Evolutionary conservation across 2,113 vertebrate species (phyloP).

Genomic region (Cisticola juncidis): DNA sequence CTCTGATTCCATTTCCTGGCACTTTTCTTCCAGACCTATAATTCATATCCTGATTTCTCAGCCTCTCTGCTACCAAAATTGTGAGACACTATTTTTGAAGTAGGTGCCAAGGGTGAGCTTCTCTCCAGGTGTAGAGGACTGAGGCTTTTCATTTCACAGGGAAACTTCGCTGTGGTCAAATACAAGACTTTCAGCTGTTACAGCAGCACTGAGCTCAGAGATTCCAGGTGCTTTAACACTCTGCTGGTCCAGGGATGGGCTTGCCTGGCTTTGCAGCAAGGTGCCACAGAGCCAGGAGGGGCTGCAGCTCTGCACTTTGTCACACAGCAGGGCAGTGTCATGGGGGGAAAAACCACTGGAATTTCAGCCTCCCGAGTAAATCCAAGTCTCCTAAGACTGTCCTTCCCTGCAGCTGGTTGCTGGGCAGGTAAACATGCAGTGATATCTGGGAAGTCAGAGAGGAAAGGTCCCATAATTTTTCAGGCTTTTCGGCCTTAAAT

Average conservation of each 20-base stretch:
- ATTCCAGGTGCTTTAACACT: background rate
- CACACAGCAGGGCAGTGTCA: rapidly evolving
- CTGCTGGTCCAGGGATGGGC: background rate
- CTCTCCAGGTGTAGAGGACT: background rate
- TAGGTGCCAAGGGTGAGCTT: background rate
- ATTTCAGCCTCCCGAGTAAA: rapidly evolving
- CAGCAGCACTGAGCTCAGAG: background rate
- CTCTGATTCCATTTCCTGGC: background rate
- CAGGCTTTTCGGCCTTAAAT: background rate
- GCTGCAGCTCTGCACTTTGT: background rate
- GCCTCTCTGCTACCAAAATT: background rate
- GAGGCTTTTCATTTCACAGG: background rate
- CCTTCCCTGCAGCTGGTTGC: background rate
- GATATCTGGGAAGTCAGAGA: background rate
- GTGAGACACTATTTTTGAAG: background rate
- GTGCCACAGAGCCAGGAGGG: background rate
- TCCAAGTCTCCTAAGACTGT: background rate
- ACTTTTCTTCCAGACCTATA: background rate
- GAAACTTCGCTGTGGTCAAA: background rate
- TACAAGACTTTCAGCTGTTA: background rate
- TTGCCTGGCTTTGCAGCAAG: background rate
- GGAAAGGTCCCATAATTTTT: background rate
- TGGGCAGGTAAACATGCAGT: background rate
- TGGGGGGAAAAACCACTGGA: rapidly evolving
- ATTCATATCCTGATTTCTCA: background rate